Percentiles rank a stretch among this genome's conserved stretches.
Evolutionary conservation across 1,140 invertebrate species (phyloP).

Genomic region (Drosophila kikkawai): DNA sequence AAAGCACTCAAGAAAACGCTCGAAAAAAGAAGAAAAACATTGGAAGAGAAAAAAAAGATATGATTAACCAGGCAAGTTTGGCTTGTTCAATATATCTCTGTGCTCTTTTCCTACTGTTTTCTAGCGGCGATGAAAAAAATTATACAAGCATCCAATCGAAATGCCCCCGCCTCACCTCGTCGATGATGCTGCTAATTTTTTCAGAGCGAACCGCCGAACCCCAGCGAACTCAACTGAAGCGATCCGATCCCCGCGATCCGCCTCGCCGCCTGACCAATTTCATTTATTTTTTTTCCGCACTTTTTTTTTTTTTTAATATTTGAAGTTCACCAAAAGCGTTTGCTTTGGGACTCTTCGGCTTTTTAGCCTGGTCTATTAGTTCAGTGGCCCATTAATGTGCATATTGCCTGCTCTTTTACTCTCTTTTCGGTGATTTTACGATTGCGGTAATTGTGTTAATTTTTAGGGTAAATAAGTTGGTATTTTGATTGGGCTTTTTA

Average conservation of each 20-base stretch:
- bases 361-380: constrained; percentile 68
- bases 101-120: constrained; percentile 57
- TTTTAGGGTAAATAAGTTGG: constrained; percentile 66
- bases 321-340: constrained; percentile 69
- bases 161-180: constrained; percentile 37
- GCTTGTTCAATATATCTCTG: constrained; percentile 46
- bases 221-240: constrained; percentile 9
- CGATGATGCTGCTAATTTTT: constrained; percentile 80
- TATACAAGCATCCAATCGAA: constrained; percentile 58
- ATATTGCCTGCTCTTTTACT: constrained; percentile 62
- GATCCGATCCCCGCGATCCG: constrained; percentile 7
- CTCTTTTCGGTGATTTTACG: constrained; percentile 45
- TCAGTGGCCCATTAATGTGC: constrained; percentile 80
- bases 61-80: constrained; percentile 47
- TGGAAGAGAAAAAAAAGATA: constrained; percentile 42
- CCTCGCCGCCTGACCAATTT: constrained; percentile 14
- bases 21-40: constrained; percentile 32
- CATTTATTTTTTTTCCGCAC: constrained; percentile 5
- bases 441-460: constrained; percentile 80
- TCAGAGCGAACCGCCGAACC: constrained; percentile 39
- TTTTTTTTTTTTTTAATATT: constrained; percentile 40
- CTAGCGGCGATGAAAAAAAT: constrained; percentile 34
- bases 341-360: constrained; percentile 19
- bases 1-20: constrained; percentile 70
- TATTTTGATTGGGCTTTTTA: constrained; percentile 33